Conservation (phyloP, 2,888 invertebrate species). For the Agrilus cyanescens region DNA sequence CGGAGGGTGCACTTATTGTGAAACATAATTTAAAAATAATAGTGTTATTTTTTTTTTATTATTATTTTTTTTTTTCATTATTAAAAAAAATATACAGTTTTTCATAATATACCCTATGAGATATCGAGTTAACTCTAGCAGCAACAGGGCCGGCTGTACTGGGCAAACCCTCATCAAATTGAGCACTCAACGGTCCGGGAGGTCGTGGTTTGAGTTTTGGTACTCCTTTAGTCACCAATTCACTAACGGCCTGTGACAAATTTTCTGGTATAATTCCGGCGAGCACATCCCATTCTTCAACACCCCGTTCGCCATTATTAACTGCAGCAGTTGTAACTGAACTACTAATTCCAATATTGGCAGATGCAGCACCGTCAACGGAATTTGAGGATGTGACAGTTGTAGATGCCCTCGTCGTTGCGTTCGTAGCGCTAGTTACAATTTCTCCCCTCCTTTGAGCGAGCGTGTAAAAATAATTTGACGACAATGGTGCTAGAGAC, state of each 20-base stretch:
- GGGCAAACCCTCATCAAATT: constrained; percentile 29
- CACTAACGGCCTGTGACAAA: constrained; percentile 26
- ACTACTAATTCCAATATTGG: background rate
- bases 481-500: too few relatives aligned
- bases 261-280: constrained; percentile 21
- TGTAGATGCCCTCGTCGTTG: background rate
- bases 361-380: background rate
- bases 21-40: too few relatives aligned
- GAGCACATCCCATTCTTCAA: constrained; percentile 5
- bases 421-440: too few relatives aligned
- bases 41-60: background rate
- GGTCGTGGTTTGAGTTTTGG: constrained; percentile 38
- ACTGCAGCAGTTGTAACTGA: too few relatives aligned
- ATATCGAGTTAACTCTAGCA: constrained; percentile 29
- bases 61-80: background rate
- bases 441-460: too few relatives aligned
- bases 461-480: too few relatives aligned
- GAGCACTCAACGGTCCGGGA: constrained; percentile 34
- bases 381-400: background rate
- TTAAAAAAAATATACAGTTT: background rate
- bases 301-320: background rate
- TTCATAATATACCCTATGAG: constrained; percentile 28
- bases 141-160: constrained; percentile 30
- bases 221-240: constrained; percentile 29
- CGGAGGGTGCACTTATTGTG: too few relatives aligned